Evolutionary conservation across 2,113 vertebrate genomes (phyloP), one percentile per base, ranked within the genome.

Genomic region (Dicaeum eximium): DNA sequence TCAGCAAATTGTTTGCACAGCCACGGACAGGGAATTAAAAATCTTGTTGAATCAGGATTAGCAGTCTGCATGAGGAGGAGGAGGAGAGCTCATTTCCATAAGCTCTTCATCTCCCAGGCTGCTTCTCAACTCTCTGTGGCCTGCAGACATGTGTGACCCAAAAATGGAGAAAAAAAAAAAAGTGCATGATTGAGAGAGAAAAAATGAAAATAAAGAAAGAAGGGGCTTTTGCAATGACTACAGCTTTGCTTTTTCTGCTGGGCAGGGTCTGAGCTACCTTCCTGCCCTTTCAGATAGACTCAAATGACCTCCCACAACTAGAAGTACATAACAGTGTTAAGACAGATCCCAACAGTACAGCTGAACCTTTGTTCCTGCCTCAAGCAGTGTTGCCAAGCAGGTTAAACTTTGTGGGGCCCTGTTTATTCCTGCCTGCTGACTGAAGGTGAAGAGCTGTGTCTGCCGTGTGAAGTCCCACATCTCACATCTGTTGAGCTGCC

Each of bases 1-100:
- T 93, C 81, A 95, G 82, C 61, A 97, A 92, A 97, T 93, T 92
- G 88, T 97, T 97, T 97, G 87, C 94, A 94, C 74, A 95, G 91
- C 88, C 90, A 94, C 19, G 37, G 73, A 95, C 9, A 3, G 74
- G 64, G 95, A 80, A 94, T 96, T 91, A 87, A 92, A 93, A 70
- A 77, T 77, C 86, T 65, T 88, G 73, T 90, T 75, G 64, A 87
- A 95, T 92, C 86, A 90, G 86, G 90, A 94, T 81, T 93, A 88
- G 51, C 70, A 57, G 60, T 86, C 88, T 40, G 2, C 60, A 84
- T 23, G 62, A 93, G 57, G 92, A 91, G 70, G 58, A 65, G 72
- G 88, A 91, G 80, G 73, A 84, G 74, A 93, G 70, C 69, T 96
- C 62, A 97, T 97, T 96, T 95, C 69, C 96, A 97, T 95, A 96